Evolutionary conservation across 2,113 vertebrate species (phyloP).

Genomic region (Triplophysa siluroides): DNA sequence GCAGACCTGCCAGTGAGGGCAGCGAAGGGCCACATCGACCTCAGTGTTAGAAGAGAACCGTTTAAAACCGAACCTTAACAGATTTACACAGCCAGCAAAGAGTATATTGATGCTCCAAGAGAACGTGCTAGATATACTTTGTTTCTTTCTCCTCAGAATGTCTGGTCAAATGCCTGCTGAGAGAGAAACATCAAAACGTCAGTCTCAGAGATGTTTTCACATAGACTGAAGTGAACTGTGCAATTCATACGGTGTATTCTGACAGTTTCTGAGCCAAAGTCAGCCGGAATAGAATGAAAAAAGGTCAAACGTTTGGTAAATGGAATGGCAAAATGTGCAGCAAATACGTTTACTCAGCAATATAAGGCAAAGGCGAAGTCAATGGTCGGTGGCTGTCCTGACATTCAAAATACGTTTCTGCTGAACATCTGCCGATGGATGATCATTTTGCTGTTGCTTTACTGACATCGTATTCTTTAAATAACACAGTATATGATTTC

Average conservation of each 20-base stretch:
- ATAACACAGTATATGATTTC: neutral
- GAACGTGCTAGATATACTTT: slow-evolving; percentile 56
- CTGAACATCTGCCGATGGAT: neutral
- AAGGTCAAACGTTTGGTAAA: slow-evolving; percentile 35
- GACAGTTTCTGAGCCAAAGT: slow-evolving; percentile 37
- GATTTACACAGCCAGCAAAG: slow-evolving; percentile 53
- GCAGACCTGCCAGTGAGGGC: slow-evolving; percentile 71
- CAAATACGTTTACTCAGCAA: slow-evolving; percentile 9
- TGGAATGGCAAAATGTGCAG: slow-evolving; percentile 23
- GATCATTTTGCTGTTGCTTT: slow-evolving; percentile 5
- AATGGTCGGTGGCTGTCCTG: neutral
- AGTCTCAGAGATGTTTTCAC: slow-evolving; percentile 55
- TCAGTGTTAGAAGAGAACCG: slow-evolving; percentile 65
- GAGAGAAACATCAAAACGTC: slow-evolving; percentile 60
- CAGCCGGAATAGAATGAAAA: slow-evolving; percentile 13
- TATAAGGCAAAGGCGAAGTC: neutral
- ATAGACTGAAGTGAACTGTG: slow-evolving; percentile 53
- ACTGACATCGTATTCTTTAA: neutral
- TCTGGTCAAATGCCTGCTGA: slow-evolving; percentile 45
- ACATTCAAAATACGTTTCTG: neutral
- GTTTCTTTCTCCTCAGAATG: slow-evolving; percentile 75
- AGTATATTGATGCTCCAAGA: slow-evolving; percentile 56
- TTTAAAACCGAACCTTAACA: slow-evolving; percentile 57
- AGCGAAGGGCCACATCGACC: slow-evolving; percentile 71
- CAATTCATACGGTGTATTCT: slow-evolving; percentile 49